Conservation (phyloP, 2,113 vertebrate species). For the Misgurnus mizolepis region DNA sequence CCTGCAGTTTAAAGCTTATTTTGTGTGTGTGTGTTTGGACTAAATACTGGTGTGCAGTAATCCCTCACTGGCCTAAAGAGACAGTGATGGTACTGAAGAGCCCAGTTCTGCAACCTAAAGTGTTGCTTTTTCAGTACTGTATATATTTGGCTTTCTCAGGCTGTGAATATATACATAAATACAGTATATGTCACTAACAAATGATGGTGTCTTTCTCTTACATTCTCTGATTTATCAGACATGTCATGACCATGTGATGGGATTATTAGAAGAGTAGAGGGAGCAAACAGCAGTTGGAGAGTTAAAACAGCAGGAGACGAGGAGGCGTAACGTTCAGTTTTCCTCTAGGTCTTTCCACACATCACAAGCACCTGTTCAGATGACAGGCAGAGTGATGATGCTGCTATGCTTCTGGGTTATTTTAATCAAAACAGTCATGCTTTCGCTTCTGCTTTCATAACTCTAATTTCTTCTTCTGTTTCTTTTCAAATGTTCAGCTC, state of each 20-base stretch:
- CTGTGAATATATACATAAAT: too few species aligned
- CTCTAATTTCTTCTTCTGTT: background rate
- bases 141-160: too few species aligned
- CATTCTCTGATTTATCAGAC: background rate
- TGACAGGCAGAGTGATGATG: slow-evolving; percentile 27
- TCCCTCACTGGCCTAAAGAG: background rate
- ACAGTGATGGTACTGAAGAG: background rate
- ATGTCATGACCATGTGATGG: background rate
- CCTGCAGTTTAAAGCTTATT: slow-evolving; percentile 38
- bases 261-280: background rate
- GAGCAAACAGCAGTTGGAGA: slow-evolving; percentile 16
- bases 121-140: too few species aligned
- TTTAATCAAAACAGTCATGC: slow-evolving; percentile 26
- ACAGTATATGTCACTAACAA: too few species aligned
- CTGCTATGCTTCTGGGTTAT: slow-evolving; percentile 16
- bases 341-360: background rate
- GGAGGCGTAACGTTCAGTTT: slow-evolving; percentile 15
- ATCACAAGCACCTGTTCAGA: slow-evolving; percentile 40
- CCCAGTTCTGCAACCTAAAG: background rate
- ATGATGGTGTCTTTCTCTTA: background rate
- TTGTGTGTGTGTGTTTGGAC: slow-evolving; percentile 9
- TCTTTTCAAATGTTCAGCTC: background rate
- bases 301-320: slow-evolving; percentile 10
- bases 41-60: slow-evolving; percentile 22
- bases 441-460: background rate